Conservation (phyloP, 2,113 vertebrate genomes). For the Rhinolophus ferrumequinum region DNA sequence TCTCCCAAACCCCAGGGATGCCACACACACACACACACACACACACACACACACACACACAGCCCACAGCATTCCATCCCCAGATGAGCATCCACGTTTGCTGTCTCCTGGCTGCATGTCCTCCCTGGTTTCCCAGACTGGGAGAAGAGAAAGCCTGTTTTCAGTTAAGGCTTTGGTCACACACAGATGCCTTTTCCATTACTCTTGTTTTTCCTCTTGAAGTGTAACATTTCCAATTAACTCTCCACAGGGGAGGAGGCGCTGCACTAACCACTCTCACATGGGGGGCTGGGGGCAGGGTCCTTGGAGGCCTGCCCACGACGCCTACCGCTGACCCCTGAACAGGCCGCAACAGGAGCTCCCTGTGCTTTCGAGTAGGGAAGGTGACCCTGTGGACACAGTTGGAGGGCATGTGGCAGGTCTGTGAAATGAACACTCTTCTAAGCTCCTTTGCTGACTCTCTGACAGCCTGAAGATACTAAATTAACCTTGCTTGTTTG, state of each 20-base stretch:
- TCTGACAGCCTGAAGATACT: not conserved
- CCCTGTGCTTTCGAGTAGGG: not conserved
- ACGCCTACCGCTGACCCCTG: not conserved
- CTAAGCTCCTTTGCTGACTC: not conserved
- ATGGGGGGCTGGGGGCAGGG: not conserved
- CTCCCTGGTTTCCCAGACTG: slow-evolving; percentile 68
- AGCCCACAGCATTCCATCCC: not conserved
- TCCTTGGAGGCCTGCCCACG: not conserved
- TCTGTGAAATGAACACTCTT: not conserved
- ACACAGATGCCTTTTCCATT: slow-evolving; percentile 87
- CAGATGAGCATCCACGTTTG: not conserved
- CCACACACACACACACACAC: too few relatives aligned
- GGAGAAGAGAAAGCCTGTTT: slow-evolving; percentile 82
- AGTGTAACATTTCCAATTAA: slow-evolving; percentile 83
- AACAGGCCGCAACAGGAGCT: not conserved
- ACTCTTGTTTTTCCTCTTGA: slow-evolving; percentile 85
- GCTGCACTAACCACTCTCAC: not conserved
- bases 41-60: too few relatives aligned
- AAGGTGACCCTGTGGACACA: not conserved
- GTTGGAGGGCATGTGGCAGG: not conserved
- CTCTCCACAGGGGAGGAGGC: slow-evolving; percentile 72
- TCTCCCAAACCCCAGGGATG: not conserved
- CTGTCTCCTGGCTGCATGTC: slow-evolving; percentile 51
- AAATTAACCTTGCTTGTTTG: not conserved
- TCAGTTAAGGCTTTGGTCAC: slow-evolving; percentile 83